Evolutionary conservation across 2,113 vertebrate species (phyloP), one percentile per base, ranked within the genome.

Genomic region (Morone chrysops): DNA sequence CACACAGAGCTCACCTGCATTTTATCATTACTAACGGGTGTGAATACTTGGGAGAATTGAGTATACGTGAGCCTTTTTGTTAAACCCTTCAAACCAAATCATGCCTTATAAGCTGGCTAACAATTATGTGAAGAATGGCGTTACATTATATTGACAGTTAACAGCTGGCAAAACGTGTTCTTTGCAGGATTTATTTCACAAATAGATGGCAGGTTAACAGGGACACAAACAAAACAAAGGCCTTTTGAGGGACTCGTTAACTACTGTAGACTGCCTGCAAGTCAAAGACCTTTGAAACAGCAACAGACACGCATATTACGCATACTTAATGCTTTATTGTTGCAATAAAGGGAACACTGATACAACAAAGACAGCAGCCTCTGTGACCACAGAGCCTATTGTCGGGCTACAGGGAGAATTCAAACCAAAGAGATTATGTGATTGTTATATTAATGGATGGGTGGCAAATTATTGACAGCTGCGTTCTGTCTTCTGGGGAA

Each of bases 341-440:
- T 50, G 71, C 68, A 70, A 69, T 87, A 87, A 85, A 77, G 48
- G 18, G 8, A 71, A 73, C 36, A 66, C 10, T 70, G 66, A 80
- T 36, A 68, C 7, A 41, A 50, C 73, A 76, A 40, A 83, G 6
- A 54, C 40, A 31, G 77, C 25, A 38, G 41, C 50, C 25, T 65
- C 36, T 17, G 57, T 69, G 59, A 70, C 43, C 12, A 22, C 50
- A 71, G 79, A 82, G 41, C 38, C 40, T 4, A 8, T 6, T 45
- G 22, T 13, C 16, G 41, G 45, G 50, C 67, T 8, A 63, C 25
- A n/a, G 22, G 40, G 38, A 81, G 56, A 71, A 81, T n/a, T 48
- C 18, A 65, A 41, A 82, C 45, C 60, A 68, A 72, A 40, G n/a
- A 61, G 22, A 74, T 84, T 71, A 73, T 66, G 66, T 75, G 31